These are phyloP conservation scores for Chauna torquata DNA, from an alignment of 2,113 vertebrate species.

Conservation along the genomic window DNA sequence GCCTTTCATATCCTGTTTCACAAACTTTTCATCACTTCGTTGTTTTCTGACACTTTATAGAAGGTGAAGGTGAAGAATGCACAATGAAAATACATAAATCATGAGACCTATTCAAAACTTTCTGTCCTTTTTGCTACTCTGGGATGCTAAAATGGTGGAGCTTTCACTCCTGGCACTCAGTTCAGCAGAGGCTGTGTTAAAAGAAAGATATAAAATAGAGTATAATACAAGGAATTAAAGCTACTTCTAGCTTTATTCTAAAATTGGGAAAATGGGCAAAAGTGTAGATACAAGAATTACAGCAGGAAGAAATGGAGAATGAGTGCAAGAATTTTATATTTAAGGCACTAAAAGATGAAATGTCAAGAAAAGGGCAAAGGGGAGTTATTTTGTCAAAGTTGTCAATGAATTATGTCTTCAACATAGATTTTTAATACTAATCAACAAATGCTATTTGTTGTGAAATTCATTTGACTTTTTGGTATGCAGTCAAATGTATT, in stretches of 20 bases:
- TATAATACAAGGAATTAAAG: not conserved
- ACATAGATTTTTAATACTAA: not conserved
- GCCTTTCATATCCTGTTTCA: not conserved
- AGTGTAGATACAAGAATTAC: not conserved
- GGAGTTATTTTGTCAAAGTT: not conserved
- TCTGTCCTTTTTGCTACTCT: not conserved
- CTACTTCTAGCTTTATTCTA: too few species aligned
- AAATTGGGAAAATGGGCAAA: not conserved
- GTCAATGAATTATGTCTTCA: not conserved
- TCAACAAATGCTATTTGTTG: not conserved
- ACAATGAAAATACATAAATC: not conserved
- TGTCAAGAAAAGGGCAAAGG: not conserved
- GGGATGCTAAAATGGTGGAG: not conserved
- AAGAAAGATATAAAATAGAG: not conserved
- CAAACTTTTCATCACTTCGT: conserved; percentile 6
- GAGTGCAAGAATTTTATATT: not conserved
- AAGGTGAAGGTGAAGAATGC: not conserved
- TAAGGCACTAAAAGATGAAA: not conserved
- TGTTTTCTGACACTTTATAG: not conserved
- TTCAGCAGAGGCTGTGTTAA: not conserved
- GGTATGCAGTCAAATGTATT: not conserved
- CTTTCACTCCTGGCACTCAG: not conserved
- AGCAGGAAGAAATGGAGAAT: not conserved
- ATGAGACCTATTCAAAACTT: not conserved
- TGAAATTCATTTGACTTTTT: not conserved